Conservation (phyloP, 2,888 invertebrate genomes). For the Aleiodes leptofemur region DNA sequence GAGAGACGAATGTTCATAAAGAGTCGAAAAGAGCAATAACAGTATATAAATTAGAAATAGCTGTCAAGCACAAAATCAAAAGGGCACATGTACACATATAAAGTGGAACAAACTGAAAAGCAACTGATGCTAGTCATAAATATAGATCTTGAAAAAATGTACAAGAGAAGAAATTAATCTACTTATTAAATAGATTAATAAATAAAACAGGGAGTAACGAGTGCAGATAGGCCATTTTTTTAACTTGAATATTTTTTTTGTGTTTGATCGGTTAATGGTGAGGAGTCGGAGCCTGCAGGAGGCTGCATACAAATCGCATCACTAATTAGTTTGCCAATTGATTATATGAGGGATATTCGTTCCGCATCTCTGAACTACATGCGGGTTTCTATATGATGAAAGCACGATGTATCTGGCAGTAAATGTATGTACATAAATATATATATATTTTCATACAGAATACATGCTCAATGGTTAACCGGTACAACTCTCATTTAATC, state of each 20-base stretch:
- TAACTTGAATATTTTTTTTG: too few species aligned
- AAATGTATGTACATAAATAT: background rate
- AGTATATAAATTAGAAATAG: too few species aligned
- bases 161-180: too few species aligned
- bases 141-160: too few species aligned
- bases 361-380: constrained; percentile 38
- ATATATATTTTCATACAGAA: constrained; percentile 4
- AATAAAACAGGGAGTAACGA: background rate
- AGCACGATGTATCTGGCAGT: background rate
- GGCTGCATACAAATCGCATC: constrained; percentile 60
- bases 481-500: constrained; percentile 28
- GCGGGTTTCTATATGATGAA: constrained; percentile 45
- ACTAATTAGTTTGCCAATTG: constrained; percentile 67
- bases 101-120: too few species aligned
- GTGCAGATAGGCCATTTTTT: too few species aligned
- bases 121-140: too few species aligned
- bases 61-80: too few species aligned
- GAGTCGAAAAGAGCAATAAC: too few species aligned
- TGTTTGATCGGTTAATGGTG: background rate
- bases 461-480: constrained; percentile 24
- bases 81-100: too few species aligned
- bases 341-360: constrained; percentile 53
- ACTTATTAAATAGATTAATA: background rate
- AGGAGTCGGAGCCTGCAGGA: constrained; percentile 55
- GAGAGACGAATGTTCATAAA: too few species aligned